Base-by-base conservation (phyloP, 2,797 vertebrate genomes). In the Schizothorax lantsangensis region DNA sequence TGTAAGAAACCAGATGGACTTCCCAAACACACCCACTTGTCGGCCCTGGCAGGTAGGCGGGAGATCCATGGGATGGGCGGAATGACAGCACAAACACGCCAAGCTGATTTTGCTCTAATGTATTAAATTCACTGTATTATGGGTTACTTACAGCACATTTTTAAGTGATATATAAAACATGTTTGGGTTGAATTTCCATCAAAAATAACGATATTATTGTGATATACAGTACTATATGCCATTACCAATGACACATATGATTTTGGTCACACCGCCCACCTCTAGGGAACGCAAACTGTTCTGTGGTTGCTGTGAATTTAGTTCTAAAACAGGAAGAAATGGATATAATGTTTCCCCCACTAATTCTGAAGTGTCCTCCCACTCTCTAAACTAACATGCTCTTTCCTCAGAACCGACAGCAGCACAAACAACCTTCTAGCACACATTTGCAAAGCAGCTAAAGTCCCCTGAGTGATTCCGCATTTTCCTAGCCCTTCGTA, bases 341-440 rank as follows among this genome's bases (percentile, higher is more conserved):
- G 87, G 52, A 47, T 79, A 47, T 74, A 84, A 84, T 43, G 84
- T 89, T 91, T 84, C 82, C 82, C 82, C 78, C 83, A 84, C 84
- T 45, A 62, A 47, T 88, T 90, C 81, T 52, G 54, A 88, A 75
- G 79, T 59, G 59, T 88, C 72, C 69, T 77, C 87, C 89, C 86
- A 88, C 89, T 82, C 90, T 84, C 81, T 77, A 86, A 85, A 83
- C 84, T 36, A 74, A 66, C 87, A 77, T 38, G 79, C 84, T 87
- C 87, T 91, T 87, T 89, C 89, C 90, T 85, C 87, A 40, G 80
- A 88, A 86, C 87, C 84, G 84, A 89, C 84, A 74, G 85, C 79
- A 47, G 30, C 84, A 85, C 90, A 90, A 91, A 91, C 89, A 88
- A 83, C 33, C 86, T 86, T 74, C 79, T 75, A 62, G 79, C 68